Conservation (phyloP, 2,113 vertebrate genomes). For the Xyliphius kryptos region DNA sequence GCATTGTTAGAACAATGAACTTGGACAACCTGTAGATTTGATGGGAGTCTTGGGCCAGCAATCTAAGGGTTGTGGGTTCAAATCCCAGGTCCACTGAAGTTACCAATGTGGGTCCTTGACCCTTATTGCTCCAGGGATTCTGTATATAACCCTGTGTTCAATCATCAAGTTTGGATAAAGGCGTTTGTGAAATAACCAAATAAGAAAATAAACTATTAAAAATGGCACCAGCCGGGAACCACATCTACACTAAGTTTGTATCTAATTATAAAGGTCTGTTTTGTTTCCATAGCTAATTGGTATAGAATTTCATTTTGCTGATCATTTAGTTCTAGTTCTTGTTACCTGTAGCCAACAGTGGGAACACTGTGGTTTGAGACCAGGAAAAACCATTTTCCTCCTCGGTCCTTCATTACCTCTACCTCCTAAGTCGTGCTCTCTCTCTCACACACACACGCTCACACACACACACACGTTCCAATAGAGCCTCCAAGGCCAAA, state of each 20-base stretch:
- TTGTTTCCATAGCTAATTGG: conserved; percentile 43
- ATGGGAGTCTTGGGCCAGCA: too few species aligned
- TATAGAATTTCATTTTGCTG: conserved; percentile 34
- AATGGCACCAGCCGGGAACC: neutral
- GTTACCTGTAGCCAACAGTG: conserved; percentile 62
- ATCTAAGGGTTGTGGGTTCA: too few species aligned
- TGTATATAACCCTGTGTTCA: too few species aligned
- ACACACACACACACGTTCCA: conserved; percentile 1
- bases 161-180: too few species aligned
- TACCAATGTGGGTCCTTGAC: too few species aligned
- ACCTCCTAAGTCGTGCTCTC: neutral
- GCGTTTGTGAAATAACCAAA: too few species aligned
- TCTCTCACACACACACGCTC: neutral
- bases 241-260: conserved; percentile 38
- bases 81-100: too few species aligned
- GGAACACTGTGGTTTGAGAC: conserved; percentile 52
- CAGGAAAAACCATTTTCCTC: conserved; percentile 59
- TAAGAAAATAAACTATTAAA: neutral
- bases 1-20: conserved; percentile 2
- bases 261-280: conserved; percentile 39
- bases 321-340: conserved; percentile 48
- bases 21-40: neutral
- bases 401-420: conserved; percentile 24
- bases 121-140: too few species aligned
- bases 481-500: conserved; percentile 23